phyloP scores from a whole-genome alignment of 2,888 invertebrate species.

The Drosophila atripex region DNA sequence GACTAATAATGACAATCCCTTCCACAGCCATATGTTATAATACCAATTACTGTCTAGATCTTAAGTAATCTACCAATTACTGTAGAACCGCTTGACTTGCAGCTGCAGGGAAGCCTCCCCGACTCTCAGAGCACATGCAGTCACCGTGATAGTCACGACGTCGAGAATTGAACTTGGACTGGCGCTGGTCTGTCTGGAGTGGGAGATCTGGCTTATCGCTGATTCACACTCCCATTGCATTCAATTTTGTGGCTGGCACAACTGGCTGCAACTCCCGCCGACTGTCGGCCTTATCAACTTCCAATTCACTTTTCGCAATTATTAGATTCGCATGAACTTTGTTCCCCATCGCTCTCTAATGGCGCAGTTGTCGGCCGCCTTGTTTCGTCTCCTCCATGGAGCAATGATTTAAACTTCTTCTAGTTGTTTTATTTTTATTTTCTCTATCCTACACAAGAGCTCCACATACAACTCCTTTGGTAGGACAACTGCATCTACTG shows the following conservation, averaged over 20 bases:
- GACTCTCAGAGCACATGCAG: conserved; percentile 17
- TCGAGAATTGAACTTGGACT: conserved; percentile 27
- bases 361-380: neutral
- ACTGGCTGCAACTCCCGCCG: conserved; percentile 1
- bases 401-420: no score
- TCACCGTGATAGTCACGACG: conserved; percentile 44
- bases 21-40: no score
- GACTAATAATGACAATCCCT: no score
- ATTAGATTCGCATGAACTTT: conserved; percentile 24
- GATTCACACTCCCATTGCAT: conserved; percentile 34
- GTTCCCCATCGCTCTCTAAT: neutral
- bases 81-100: neutral
- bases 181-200: neutral
- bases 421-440: no score
- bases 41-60: no score
- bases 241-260: conserved; percentile 40
- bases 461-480: no score
- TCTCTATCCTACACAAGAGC: no score
- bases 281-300: conserved; percentile 28
- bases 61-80: no score
- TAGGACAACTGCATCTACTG: no score
- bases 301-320: conserved; percentile 20
- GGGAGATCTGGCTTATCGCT: conserved; percentile 13
- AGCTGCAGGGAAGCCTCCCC: conserved; percentile 11
- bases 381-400: neutral